These are phyloP conservation scores for human (Homo sapiens) DNA, from an alignment of 2,113 vertebrate genomes.

Conservation along the genomic window GRCh38 chr12:47778501-47779000, in stretches of 20 bases:
- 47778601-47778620: neutral
- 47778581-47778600: neutral
- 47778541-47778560: neutral
- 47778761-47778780: neutral
- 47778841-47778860: neutral
- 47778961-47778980: neutral
- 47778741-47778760: neutral
- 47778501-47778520: neutral
- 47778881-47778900: neutral
- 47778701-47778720: neutral
- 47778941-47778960: neutral
- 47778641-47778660: neutral
- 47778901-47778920: neutral
- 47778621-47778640: neutral
- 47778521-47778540: neutral
- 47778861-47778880: neutral
- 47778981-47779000: neutral
- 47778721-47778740: neutral
- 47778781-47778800: neutral
- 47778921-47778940: neutral
- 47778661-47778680: neutral
- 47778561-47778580: neutral
- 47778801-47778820: neutral
- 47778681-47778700: neutral
- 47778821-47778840: neutral